A percentile compares a stretch with the other conserved stretches of the same genome.
Conservation (phyloP, 2,888 invertebrate genomes). For the Koerneria pararmatus region DNA sequence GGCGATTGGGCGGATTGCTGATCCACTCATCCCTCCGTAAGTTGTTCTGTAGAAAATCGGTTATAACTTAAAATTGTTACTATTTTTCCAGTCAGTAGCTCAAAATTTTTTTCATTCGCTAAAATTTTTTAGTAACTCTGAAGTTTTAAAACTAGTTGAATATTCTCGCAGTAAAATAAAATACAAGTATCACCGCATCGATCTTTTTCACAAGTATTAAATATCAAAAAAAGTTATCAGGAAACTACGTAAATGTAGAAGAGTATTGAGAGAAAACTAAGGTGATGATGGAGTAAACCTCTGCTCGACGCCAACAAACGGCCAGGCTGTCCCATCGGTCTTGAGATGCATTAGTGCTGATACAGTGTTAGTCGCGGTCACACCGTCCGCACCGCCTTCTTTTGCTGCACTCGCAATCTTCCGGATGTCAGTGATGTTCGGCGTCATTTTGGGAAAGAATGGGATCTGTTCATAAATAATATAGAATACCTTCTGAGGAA, state of each 20-base stretch:
- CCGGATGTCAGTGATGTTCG: slow-evolving; percentile 91
- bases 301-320: slow-evolving; percentile 76
- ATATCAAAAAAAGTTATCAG: neutral
- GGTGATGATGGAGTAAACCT: slow-evolving; percentile 61
- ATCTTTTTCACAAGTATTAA: neutral
- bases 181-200: neutral
- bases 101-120: too few relatives aligned
- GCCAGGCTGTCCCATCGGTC: slow-evolving; percentile 83
- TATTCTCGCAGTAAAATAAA: neutral
- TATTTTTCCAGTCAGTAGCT: neutral
- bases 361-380: slow-evolving; percentile 94
- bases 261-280: slow-evolving; percentile 53
- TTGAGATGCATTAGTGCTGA: slow-evolving; percentile 85
- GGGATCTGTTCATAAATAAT: slow-evolving; percentile 72
- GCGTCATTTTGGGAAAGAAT: slow-evolving; percentile 93
- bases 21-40: slow-evolving; percentile 65
- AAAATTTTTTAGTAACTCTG: too few relatives aligned
- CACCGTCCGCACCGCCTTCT: slow-evolving; percentile 76
- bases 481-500: slow-evolving; percentile 60
- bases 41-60: slow-evolving; percentile 59
- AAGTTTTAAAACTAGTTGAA: too few relatives aligned
- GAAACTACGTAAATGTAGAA: neutral
- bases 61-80: neutral
- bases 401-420: slow-evolving; percentile 83
- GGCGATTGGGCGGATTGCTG: slow-evolving; percentile 84